A percentile compares a stretch with the other conserved stretches of the same genome.
phyloP scores from a whole-genome alignment of 2,113 vertebrate genomes.

The Rhinopomastus cyanomelas region DNA sequence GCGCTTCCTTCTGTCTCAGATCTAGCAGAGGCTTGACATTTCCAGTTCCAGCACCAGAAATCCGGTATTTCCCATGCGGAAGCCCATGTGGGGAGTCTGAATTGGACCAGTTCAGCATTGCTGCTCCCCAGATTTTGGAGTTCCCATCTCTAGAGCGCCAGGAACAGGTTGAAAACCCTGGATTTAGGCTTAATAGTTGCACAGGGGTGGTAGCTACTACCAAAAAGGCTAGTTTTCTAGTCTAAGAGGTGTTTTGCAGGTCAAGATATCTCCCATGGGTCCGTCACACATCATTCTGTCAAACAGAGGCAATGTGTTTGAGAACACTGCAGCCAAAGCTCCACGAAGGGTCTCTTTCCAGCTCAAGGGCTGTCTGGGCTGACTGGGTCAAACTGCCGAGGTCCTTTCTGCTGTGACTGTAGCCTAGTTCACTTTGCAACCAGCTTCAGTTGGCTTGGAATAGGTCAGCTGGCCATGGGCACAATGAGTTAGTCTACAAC shows the following conservation, averaged over 20 bases:
- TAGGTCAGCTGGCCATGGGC: accelerated
- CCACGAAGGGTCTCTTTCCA: not conserved
- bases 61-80: not conserved
- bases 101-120: not conserved
- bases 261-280: not conserved
- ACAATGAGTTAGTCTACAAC: not conserved
- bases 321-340: not conserved
- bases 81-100: not conserved
- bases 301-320: not conserved
- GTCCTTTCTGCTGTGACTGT: not conserved
- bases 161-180: not conserved
- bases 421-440: not conserved
- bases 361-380: not conserved
- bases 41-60: not conserved
- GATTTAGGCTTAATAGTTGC: not conserved
- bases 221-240: not conserved
- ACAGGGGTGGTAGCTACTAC: not conserved
- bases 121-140: not conserved
- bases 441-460: not conserved
- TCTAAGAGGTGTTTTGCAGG: not conserved
- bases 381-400: accelerated
- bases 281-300: not conserved
- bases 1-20: not conserved
- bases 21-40: not conserved
- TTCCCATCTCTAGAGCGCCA: not conserved